Conservation (phyloP, 2,113 vertebrate species). For the Scophthalmus maximus region DNA sequence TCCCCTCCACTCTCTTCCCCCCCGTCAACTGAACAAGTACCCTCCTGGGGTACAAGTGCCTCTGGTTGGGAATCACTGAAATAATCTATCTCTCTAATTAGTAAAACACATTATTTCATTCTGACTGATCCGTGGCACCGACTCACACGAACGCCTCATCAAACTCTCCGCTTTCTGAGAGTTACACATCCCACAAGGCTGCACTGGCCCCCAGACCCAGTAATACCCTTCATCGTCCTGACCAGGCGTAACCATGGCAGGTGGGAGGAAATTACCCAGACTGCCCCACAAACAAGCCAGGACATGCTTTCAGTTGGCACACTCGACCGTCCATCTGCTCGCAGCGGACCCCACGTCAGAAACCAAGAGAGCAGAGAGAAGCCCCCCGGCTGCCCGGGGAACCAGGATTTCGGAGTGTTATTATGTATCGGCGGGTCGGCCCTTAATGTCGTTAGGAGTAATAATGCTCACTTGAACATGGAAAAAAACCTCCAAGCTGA, state of each 20-base stretch:
- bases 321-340: slow-evolving; percentile 81
- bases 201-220: slow-evolving; percentile 56
- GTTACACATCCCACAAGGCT: slow-evolving; percentile 61
- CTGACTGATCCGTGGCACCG: slow-evolving; percentile 44
- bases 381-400: slow-evolving; percentile 49
- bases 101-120: slow-evolving; percentile 58
- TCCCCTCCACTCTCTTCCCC: not conserved
- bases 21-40: not conserved
- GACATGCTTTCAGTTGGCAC: slow-evolving; percentile 82
- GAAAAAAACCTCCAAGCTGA: slow-evolving; percentile 62
- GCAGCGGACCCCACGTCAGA: slow-evolving; percentile 61
- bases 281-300: slow-evolving; percentile 82
- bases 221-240: slow-evolving; percentile 77
- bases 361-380: slow-evolving; percentile 57
- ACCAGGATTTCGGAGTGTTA: slow-evolving; percentile 54
- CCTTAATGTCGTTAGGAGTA: slow-evolving; percentile 76
- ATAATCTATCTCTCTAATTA: slow-evolving; percentile 62
- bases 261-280: slow-evolving; percentile 83
- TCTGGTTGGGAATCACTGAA: slow-evolving; percentile 30
- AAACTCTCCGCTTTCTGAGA: slow-evolving; percentile 8
- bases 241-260: slow-evolving; percentile 73
- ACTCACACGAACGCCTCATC: slow-evolving; percentile 46
- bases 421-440: slow-evolving; percentile 63
- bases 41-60: not conserved
- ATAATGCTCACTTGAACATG: slow-evolving; percentile 79